These are phyloP conservation scores for Drosophila mayaguana DNA, from an alignment of 2,888 invertebrate genomes.

Conservation along the genomic window DNA sequence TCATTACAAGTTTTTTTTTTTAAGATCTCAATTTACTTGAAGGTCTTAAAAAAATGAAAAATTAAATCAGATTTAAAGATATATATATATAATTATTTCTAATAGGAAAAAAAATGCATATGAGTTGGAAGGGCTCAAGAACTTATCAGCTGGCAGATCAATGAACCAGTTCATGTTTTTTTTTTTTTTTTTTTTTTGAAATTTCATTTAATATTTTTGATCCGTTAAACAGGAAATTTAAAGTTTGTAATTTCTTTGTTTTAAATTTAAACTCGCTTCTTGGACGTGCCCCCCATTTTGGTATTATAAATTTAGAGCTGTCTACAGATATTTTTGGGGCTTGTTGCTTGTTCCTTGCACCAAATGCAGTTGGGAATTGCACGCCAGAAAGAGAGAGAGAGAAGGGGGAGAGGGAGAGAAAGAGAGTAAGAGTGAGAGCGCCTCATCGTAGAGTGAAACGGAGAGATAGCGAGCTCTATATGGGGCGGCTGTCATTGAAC, in stretches of 20 bases:
- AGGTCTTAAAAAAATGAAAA: constrained; percentile 17
- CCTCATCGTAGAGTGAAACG: constrained; percentile 2
- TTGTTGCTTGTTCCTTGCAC: constrained; percentile 39
- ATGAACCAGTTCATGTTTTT: constrained; percentile 35
- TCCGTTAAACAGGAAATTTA: constrained; percentile 17
- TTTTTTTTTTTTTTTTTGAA: constrained; percentile 11
- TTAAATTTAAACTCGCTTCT: constrained; percentile 36
- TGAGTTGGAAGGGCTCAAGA: constrained; percentile 22
- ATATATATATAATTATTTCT: neutral
- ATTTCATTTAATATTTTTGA: constrained; percentile 14
- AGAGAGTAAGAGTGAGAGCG: neutral
- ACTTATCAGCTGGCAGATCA: constrained; percentile 45
- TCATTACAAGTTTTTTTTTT: constrained; percentile 9
- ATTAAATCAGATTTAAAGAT: constrained; percentile 29
- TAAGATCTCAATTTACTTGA: constrained; percentile 34
- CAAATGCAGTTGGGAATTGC: constrained; percentile 14
- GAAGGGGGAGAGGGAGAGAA: neutral
- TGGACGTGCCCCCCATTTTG: constrained; percentile 58
- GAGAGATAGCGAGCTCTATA: constrained; percentile 24
- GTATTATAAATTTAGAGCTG: constrained; percentile 2
- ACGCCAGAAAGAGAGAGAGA: neutral
- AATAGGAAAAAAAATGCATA: neutral
- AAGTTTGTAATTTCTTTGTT: constrained; percentile 53
- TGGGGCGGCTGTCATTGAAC: constrained; percentile 61
- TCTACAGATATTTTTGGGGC: constrained; percentile 37